A percentile compares a stretch with the other conserved stretches of the same genome.
Conservation (phyloP, 2,113 vertebrate genomes). For the Calonectris borealis region DNA sequence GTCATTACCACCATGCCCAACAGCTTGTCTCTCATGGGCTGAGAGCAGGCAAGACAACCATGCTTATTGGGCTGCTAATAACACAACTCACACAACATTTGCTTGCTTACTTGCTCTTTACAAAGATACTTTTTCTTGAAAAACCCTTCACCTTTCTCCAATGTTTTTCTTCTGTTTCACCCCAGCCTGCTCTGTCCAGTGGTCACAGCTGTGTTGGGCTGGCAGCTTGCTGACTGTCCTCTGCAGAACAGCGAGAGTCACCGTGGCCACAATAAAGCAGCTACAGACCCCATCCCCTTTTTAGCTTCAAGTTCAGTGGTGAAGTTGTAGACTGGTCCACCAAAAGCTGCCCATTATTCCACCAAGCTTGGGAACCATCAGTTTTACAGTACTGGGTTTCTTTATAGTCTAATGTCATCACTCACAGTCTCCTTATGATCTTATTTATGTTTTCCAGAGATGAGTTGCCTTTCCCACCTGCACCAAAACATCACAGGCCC, state of each 20-base stretch:
- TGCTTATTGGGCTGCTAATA: conserved; percentile 15
- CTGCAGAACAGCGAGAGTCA: neutral
- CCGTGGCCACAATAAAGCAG: accelerated
- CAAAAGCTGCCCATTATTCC: neutral
- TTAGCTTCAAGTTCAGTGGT: neutral
- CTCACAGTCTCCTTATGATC: neutral
- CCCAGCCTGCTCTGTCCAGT: neutral
- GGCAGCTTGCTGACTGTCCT: neutral
- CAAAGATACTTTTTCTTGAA: neutral
- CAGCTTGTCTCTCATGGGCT: neutral
- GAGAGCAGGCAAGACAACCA: neutral
- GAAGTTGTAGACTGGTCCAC: neutral
- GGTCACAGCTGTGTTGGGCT: neutral
- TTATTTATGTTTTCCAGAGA: neutral
- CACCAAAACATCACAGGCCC: neutral
- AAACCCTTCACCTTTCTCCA: neutral
- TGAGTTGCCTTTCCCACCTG: neutral
- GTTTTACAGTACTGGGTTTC: neutral
- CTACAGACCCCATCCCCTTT: neutral
- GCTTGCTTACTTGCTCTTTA: neutral
- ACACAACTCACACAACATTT: conserved; percentile 18
- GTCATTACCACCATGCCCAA: neutral
- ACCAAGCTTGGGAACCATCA: neutral
- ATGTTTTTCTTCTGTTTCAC: neutral
- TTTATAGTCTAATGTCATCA: neutral